Evolutionary conservation across 2,113 vertebrate genomes (phyloP), one percentile per base, ranked within the genome.

Genomic region (Brachyhypopomus gauderio): DNA sequence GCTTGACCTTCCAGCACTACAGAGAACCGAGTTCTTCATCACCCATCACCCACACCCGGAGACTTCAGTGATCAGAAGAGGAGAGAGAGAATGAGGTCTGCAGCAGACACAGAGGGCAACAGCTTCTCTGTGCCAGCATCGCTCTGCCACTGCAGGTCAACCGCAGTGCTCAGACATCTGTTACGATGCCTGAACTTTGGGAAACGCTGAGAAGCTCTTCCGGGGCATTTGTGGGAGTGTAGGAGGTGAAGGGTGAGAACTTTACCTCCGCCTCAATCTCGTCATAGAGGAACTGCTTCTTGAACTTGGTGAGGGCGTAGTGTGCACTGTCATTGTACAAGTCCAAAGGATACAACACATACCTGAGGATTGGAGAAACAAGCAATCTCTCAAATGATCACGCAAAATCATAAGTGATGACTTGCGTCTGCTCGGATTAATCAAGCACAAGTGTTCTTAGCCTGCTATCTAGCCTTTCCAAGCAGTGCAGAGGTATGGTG

Each of bases 231-330:
- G 52, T 14, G 20, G 30, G 6, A 17, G 55, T 38, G 8, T 16
- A 60, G 20, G 55, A 4, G 56, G 58, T 22, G 22, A 73, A 8
- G 6, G 56, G 58, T 22, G 22, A 73, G 12, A 6, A 72, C 36
- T 86, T 93, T 92, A 96, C 95, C 94, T 96, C 95, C 0, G 95
- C 95, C 80, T 96, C 95, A 30, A 96, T 96, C 78, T 96, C 95
- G 78, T 96, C 95, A 22, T 96, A 96, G 20, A 96, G 95, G 86
- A 96, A 96, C 88, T 96, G 95, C 84, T 96, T 96, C 90, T 94
- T 96, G 92, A 96, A 96, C 86, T 92, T 95, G 72, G 95, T 96
- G 79, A 96, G 94, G 17, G 95, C 95, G 19, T 96, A 96, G 91
- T 96, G 94, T 77, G 95, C 95, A 0, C 95, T 96, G 84, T 96